A percentile compares a stretch with the other conserved stretches of the same genome.
These are phyloP conservation scores for Drosophila paracracens DNA, from an alignment of 2,888 invertebrate genomes.

Conservation along the genomic window DNA sequence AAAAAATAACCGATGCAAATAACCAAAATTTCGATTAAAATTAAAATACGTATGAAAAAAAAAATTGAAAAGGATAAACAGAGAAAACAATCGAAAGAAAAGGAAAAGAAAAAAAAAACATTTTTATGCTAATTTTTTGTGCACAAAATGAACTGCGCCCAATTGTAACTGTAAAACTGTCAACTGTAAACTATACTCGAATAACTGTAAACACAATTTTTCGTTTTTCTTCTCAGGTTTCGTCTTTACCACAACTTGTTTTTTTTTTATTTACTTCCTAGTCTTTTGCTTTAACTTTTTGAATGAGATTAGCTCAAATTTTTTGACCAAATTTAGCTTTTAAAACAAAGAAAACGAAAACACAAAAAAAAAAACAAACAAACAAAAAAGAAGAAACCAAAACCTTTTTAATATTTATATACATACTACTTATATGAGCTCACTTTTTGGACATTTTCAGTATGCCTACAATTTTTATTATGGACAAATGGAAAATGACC, in stretches of 20 bases:
- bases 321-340: conserved; percentile 67
- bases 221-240: conserved; percentile 50
- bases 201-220: conserved; percentile 56
- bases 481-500: background rate
- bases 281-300: conserved; percentile 41
- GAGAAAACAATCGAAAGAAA: background rate
- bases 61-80: conserved; percentile 1
- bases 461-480: conserved; percentile 19
- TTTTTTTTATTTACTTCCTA: conserved; percentile 36
- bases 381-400: conserved; percentile 5
- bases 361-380: conserved; percentile 3
- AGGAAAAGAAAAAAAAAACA: background rate
- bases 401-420: conserved; percentile 58
- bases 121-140: conserved; percentile 32
- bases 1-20: conserved; percentile 12
- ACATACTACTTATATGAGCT: conserved; percentile 19
- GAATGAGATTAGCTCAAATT: conserved; percentile 53
- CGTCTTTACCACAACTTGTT: conserved; percentile 13
- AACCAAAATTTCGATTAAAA: conserved; percentile 16
- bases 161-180: conserved; percentile 31
- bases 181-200: conserved; percentile 44
- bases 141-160: conserved; percentile 40
- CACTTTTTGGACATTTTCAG: conserved; percentile 21
- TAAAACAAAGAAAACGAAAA: conserved; percentile 17
- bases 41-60: background rate